Percentiles rank a stretch among this genome's conserved stretches.
These are phyloP conservation scores for Gymnocheta viridis DNA, from an alignment of 2,888 invertebrate genomes.

Conservation along the genomic window DNA sequence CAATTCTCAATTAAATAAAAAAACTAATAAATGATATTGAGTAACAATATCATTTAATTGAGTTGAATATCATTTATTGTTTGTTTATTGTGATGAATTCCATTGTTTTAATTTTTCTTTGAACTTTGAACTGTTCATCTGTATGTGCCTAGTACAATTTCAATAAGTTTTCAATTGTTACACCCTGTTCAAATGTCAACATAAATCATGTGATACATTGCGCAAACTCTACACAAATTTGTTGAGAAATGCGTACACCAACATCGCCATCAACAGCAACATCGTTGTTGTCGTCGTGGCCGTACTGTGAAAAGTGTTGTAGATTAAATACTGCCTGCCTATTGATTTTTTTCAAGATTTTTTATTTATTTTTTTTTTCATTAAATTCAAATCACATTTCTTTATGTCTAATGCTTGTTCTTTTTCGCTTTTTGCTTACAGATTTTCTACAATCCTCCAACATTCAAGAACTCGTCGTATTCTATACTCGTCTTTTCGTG, in stretches of 20 bases:
- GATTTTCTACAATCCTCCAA: conserved; percentile 57
- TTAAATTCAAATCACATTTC: conserved; percentile 46
- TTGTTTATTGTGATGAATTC: conserved; percentile 9
- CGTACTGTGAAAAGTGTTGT: conserved; percentile 14
- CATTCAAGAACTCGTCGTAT: conserved; percentile 42
- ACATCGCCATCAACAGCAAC: conserved; percentile 37
- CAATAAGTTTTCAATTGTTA: conserved; percentile 55
- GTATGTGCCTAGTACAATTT: not conserved
- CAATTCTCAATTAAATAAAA: not conserved
- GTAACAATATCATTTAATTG: too few relatives aligned
- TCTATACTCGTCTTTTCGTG: conserved; percentile 30
- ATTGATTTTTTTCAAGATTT: conserved; percentile 59
- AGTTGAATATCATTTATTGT: not conserved
- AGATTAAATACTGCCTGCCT: conserved; percentile 58
- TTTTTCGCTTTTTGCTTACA: conserved; percentile 49
- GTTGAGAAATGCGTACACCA: conserved; percentile 57
- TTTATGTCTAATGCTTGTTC: conserved; percentile 56
- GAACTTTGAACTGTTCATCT: conserved; percentile 54
- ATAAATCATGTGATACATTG: conserved; percentile 65
- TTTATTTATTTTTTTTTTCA: conserved; percentile 22
- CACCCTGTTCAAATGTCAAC: conserved; percentile 62
- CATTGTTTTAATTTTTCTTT: not conserved
- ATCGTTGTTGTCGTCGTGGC: conserved; percentile 15
- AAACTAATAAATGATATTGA: not conserved
- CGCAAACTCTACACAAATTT: conserved; percentile 62